Percentiles rank a stretch among this genome's conserved stretches.
Evolutionary conservation across 2,888 invertebrate species (phyloP).

Genomic region (Nymphalis urticae): DNA sequence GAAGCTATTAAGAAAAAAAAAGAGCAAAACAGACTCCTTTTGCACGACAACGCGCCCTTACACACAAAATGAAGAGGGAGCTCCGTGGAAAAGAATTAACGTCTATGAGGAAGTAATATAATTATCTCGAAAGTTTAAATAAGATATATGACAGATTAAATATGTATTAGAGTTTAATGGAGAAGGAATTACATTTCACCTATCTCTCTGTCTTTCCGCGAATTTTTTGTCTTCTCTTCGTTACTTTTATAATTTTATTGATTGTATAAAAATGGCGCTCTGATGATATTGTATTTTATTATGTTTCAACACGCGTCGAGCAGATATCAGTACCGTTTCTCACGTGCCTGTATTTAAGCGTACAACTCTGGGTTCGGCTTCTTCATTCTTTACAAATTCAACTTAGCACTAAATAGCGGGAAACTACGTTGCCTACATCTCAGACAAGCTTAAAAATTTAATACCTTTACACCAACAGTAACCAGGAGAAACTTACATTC

Average conservation of each 20-base stretch:
- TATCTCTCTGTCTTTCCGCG: neutral
- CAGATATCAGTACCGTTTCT: no score
- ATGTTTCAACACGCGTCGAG: no score
- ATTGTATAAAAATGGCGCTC: no score
- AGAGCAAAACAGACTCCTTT: conserved; percentile 13
- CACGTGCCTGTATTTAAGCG: no score
- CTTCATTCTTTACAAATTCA: no score
- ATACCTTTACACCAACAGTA: no score
- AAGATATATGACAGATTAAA: conserved; percentile 22
- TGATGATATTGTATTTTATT: no score
- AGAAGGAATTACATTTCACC: conserved; percentile 1
- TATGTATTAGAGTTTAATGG: conserved; percentile 22
- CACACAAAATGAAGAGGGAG: conserved; percentile 13
- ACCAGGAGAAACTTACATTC: conserved; percentile 69
- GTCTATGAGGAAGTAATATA: conserved; percentile 20
- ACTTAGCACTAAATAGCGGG: no score
- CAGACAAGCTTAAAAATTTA: no score
- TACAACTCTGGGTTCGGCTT: no score
- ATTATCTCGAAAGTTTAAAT: conserved; percentile 22
- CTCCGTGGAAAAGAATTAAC: conserved; percentile 16
- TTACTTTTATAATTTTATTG: no score
- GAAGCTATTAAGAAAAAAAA: conserved; percentile 14
- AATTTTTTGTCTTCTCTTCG: conserved; percentile 10
- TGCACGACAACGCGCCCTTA: conserved; percentile 21
- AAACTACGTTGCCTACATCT: no score